A percentile compares a stretch with the other conserved stretches of the same genome.
Evolutionary conservation across 2,888 invertebrate genomes (phyloP).

Genomic region (Apocheima hispidaria): DNA sequence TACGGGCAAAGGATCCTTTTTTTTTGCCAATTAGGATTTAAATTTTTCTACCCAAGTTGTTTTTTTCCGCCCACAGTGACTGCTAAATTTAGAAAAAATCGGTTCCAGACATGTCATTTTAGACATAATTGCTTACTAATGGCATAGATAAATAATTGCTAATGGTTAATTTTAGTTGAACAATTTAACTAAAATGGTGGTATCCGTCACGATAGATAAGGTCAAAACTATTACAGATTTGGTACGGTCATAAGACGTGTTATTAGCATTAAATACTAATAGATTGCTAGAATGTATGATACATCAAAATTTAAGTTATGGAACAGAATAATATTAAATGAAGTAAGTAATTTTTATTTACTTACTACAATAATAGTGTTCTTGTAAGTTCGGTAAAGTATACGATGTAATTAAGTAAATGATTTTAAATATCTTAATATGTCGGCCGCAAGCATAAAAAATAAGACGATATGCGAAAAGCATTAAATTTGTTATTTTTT

Average conservation of each 20-base stretch:
- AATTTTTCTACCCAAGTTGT: neutral
- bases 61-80: neutral
- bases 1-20: neutral
- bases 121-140: conserved; percentile 2
- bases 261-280: conserved; percentile 11
- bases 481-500: too few relatives aligned
- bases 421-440: too few relatives aligned
- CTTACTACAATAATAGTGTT: too few relatives aligned
- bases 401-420: too few relatives aligned
- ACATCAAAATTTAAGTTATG: neutral
- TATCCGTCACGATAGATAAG: conserved; percentile 16
- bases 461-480: too few relatives aligned
- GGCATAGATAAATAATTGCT: too few relatives aligned
- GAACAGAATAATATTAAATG: neutral
- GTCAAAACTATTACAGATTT: conserved; percentile 33
- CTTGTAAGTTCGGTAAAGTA: too few relatives aligned
- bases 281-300: neutral
- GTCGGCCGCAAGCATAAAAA: too few relatives aligned
- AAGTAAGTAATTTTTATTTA: too few relatives aligned
- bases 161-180: neutral
- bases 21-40: conserved; percentile 1
- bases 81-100: neutral
- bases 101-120: neutral
- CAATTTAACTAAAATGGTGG: conserved; percentile 4
- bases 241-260: conserved; percentile 19